A percentile compares a stretch with the other conserved stretches of the same genome.
These are phyloP conservation scores for Planococcus citri DNA, from an alignment of 1,140 invertebrate genomes.

Conservation along the genomic window DNA sequence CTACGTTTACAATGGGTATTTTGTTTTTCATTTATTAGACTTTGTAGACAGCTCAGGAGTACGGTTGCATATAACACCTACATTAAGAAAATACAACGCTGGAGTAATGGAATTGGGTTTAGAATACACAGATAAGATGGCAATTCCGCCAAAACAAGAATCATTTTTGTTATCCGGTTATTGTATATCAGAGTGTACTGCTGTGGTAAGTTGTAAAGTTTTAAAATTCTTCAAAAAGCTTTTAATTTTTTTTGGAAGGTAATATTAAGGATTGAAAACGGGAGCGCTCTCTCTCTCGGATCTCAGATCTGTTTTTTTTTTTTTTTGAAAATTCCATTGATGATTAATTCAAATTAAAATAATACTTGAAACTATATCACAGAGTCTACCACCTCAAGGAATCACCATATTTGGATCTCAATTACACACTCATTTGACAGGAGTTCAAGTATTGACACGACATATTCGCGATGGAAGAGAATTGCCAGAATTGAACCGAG, in stretches of 20 bases:
- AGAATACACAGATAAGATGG: constrained; percentile 97
- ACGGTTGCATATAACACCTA: constrained; percentile 55
- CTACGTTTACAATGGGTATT: too few species aligned
- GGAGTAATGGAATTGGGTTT: constrained; percentile 93
- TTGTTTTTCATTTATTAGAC: constrained; percentile 37
- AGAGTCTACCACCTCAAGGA: constrained; percentile 68
- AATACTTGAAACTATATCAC: not conserved
- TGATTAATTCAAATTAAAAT: too few species aligned
- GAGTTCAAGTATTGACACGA: constrained; percentile 66
- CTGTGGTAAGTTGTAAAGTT: constrained; percentile 46
- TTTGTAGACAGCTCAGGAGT: constrained; percentile 83
- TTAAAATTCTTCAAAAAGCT: too few species aligned
- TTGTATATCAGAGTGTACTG: constrained; percentile 86
- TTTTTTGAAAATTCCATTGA: too few species aligned
- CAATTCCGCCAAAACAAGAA: constrained; percentile 73
- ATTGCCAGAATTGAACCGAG: constrained; percentile 72
- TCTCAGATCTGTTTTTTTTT: too few species aligned
- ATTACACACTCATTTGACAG: constrained; percentile 91
- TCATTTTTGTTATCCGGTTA: constrained; percentile 74
- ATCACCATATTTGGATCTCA: constrained; percentile 93
- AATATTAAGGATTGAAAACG: too few species aligned
- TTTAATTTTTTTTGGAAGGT: too few species aligned
- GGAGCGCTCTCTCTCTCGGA: too few species aligned
- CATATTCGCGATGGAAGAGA: constrained; percentile 67
- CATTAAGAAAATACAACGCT: constrained; percentile 70